Conservation (phyloP, 2,113 vertebrate genomes). For the Addax nasomaculatus region DNA sequence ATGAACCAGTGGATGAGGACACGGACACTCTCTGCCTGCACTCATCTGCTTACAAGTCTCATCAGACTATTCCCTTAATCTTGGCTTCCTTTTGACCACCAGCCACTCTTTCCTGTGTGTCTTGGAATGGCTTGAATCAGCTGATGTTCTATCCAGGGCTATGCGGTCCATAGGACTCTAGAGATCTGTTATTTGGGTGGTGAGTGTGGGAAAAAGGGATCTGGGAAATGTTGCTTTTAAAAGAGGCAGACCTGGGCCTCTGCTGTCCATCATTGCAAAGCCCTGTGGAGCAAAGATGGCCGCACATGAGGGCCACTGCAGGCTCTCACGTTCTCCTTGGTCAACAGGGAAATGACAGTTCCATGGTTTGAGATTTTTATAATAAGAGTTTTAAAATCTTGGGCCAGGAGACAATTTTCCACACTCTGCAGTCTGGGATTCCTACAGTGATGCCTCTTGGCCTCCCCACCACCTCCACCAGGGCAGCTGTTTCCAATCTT, state of each 20-base stretch:
- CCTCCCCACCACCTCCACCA: neutral
- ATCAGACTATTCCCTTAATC: neutral
- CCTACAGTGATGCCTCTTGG: neutral
- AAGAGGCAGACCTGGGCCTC: neutral
- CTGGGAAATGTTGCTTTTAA: neutral
- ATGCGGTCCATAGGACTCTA: neutral
- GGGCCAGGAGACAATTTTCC: neutral
- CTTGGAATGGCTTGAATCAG: neutral
- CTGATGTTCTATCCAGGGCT: neutral
- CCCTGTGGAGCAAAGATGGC: neutral
- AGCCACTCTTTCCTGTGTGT: neutral
- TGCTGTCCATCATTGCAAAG: neutral
- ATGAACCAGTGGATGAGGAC: fast-evolving
- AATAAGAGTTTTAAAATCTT: neutral
- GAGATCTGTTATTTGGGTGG: neutral
- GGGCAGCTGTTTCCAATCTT: too few species aligned
- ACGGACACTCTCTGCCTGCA: fast-evolving
- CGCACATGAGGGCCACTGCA: too few species aligned
- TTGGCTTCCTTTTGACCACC: neutral
- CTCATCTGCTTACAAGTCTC: neutral
- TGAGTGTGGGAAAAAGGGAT: neutral
- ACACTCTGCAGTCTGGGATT: neutral
- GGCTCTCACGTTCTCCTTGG: neutral
- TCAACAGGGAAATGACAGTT: neutral
- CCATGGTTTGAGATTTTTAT: neutral